Conservation (phyloP, 2,797 vertebrate genomes). For the Rhinoraja longicauda region DNA sequence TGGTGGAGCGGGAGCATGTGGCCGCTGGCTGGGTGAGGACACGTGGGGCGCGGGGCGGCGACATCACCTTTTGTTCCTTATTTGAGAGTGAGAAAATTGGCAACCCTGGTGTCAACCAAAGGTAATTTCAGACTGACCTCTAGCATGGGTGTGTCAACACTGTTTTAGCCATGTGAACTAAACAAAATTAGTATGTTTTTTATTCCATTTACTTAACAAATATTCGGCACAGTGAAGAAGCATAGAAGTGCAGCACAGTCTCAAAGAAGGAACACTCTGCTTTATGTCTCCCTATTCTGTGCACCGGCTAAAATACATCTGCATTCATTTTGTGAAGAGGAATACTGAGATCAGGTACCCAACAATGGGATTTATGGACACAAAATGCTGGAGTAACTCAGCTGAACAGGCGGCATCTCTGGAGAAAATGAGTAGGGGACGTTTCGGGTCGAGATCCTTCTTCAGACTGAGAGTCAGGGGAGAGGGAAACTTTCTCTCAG, state of each 20-base stretch:
- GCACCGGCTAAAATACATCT: neutral
- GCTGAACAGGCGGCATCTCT: too few species aligned
- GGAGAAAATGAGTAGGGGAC: too few species aligned
- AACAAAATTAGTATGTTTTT: neutral
- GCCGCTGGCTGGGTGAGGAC: too few species aligned
- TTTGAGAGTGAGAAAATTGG: too few species aligned
- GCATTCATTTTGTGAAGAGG: neutral
- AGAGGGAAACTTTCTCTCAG: too few species aligned
- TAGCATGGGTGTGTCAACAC: neutral
- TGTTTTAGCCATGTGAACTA: neutral
- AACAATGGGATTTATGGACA: neutral
- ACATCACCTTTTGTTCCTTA: too few species aligned
- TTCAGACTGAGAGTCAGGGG: too few species aligned
- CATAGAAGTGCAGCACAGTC: neutral
- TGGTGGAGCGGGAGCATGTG: too few species aligned
- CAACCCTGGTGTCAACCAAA: neutral
- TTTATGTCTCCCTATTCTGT: neutral
- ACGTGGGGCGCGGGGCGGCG: too few species aligned
- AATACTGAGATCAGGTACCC: neutral
- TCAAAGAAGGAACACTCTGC: neutral
- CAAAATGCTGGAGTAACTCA: too few species aligned
- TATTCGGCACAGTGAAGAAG: neutral
- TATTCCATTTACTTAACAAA: neutral
- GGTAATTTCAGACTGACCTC: neutral
- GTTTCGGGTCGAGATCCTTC: too few species aligned